A percentile compares a stretch with the other conserved stretches of the same genome.
These are phyloP conservation scores for Halcyon badia DNA, from an alignment of 2,797 vertebrate species.

Conservation along the genomic window DNA sequence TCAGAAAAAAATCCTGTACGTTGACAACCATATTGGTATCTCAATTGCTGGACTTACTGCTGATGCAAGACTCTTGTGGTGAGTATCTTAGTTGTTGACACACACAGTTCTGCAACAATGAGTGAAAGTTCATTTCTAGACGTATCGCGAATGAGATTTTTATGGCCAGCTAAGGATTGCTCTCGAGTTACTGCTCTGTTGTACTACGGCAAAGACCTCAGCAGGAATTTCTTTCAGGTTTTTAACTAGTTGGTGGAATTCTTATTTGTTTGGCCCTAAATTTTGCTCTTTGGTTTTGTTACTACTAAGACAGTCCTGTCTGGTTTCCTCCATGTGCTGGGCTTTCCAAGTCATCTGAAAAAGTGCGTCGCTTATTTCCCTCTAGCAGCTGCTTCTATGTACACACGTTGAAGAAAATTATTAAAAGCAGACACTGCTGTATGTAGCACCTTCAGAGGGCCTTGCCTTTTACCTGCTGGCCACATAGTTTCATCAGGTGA, in stretches of 20 bases:
- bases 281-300: slow-evolving; percentile 51
- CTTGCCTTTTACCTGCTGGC: not conserved
- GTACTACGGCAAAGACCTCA: slow-evolving; percentile 6
- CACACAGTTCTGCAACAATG: slow-evolving; percentile 30
- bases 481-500: not conserved
- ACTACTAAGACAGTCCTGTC: not conserved
- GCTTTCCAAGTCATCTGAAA: not conserved
- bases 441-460: not conserved
- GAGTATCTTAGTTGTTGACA: slow-evolving; percentile 59
- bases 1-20: slow-evolving; percentile 98
- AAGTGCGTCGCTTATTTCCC: not conserved
- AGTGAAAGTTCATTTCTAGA: slow-evolving; percentile 40
- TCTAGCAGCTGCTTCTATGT: not conserved
- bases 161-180: slow-evolving; percentile 3
- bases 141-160: slow-evolving; percentile 1
- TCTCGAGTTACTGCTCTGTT: not conserved
- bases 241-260: slow-evolving; percentile 12
- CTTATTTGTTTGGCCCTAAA: slow-evolving; percentile 11
- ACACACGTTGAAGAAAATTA: not conserved
- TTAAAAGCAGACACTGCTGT: not conserved
- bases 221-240: not conserved
- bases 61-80: slow-evolving; percentile 96
- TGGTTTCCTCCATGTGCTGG: not conserved
- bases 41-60: slow-evolving; percentile 98
- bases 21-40: slow-evolving; percentile 97